Evolutionary conservation across 2,113 vertebrate species (phyloP), one percentile per base, ranked within the genome.

Genomic region (Burhinus bistriatus): DNA sequence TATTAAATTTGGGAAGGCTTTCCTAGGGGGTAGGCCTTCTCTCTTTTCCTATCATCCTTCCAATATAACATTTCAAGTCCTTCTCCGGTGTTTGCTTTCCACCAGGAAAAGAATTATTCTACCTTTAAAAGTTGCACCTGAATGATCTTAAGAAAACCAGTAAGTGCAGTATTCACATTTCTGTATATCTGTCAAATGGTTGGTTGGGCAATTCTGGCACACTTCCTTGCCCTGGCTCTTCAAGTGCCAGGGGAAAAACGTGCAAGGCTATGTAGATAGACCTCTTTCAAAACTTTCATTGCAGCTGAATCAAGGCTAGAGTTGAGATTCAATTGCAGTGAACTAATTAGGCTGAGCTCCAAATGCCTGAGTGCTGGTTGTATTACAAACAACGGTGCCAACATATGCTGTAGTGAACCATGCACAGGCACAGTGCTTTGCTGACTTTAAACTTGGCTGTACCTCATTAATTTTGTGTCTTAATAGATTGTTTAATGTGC

Each of bases 291-390:
- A 94, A 81, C 59, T 54, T 94, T 57, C 47, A 32, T 38, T 87
- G 90, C 90, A 64, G 59, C 59, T 73, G 83, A 92, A 95, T 87
- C 70, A 87, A 79, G 87, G 83, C 88, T 92, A 23, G 81, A 89
- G 88, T 58, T 92, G 93, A 82, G 86, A 83, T 91, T 96, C 90
- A 93, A 32, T 96, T 95, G 94, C 82, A 95, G 55, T 18, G 87
- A 93, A 66, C 91, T 97, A 96, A 97, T 96, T 96, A 96, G 95
- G 93, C 93, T 71, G 51, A 58, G 42, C 54, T 96, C 95, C 96
- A 96, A 95, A 64, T 68, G 90, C 75, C 69, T 64, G 62, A 80
- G 89, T 0, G 2, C 57, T 93, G 85, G 75, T 83, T 68, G 79
- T 29, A 20, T 91, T 91, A 75, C 72, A 84, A 83, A 71, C 77